These are phyloP conservation scores for Trinectes maculatus DNA, from an alignment of 2,113 vertebrate species.

Conservation along the genomic window DNA sequence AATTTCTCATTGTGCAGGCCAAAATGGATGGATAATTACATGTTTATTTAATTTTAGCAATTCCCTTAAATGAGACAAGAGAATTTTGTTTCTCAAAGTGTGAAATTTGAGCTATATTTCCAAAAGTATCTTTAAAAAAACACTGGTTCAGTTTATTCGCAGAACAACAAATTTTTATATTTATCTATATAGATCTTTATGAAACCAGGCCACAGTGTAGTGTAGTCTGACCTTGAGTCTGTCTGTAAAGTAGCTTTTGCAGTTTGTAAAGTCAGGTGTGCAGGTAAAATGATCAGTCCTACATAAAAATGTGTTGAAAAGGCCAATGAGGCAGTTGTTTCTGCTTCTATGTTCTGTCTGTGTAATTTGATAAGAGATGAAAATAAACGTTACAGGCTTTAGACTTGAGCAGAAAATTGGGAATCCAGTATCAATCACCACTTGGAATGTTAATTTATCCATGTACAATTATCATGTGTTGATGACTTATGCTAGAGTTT, in stretches of 20 bases:
- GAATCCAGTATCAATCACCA: not conserved
- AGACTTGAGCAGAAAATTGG: not conserved
- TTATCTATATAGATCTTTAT: not conserved
- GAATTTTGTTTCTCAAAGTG: not conserved
- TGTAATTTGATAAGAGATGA: not conserved
- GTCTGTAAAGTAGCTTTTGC: not conserved
- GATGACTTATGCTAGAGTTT: not conserved
- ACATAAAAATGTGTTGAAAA: not conserved
- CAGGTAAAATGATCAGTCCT: not conserved
- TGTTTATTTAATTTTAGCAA: not conserved
- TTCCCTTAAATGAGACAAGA: not conserved
- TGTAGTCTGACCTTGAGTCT: not conserved
- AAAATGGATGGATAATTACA: not conserved
- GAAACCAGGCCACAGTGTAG: not conserved
- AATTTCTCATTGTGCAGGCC: not conserved
- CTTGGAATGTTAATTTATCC: not conserved
- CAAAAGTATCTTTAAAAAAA: not conserved
- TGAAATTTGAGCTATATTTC: not conserved
- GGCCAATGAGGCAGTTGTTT: slow-evolving; percentile 1
- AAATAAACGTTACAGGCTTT: not conserved
- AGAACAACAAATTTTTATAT: not conserved
- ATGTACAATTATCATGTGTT: not conserved
- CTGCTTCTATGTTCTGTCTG: no score
- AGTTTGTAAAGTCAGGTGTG: not conserved
- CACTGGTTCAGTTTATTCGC: not conserved